Base-by-base conservation (phyloP, 2,888 invertebrate genomes). In the Sussaba pulchella region DNA sequence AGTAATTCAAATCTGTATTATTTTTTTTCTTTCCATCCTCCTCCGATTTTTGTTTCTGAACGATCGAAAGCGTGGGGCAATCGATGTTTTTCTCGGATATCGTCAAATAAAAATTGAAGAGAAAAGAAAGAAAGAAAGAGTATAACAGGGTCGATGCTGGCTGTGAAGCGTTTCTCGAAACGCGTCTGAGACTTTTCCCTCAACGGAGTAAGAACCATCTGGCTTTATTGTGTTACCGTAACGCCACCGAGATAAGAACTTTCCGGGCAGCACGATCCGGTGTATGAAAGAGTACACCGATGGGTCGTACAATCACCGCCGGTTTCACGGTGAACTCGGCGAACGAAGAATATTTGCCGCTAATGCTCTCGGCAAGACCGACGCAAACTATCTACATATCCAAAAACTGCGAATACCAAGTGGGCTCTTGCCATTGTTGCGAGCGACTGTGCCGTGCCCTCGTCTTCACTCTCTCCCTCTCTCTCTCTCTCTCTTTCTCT, bases 191-290 rank as follows among this genome's bases (percentile, higher is more conserved):
- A 69, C 52, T 67, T 45, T 52, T 61, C 12, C 39, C 36, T 47
- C 50, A 43, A 24, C 52, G 43, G 26, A 71, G 61, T 61, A 67
- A 26, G 47, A 52, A 52, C 47, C 67, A 72, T 80, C 80, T 72
- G 76, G 72, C 69, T 72, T 80, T 72, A 76, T 80, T 72, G 61
- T 72, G 39, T 71, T 31, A 75, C 71, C 66, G 71, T 76, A n/a
- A 76, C 63, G 63, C 45, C 17, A 36, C 45, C 4, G 14, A 76
- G 80, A 80, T 76, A 80, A 80, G 76, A 80, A 80, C 72, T 80
- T 80, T 50, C 59, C 59, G 43, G 64, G 36, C 54, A 14, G n/a
- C n/a, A n/a, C 67, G 41, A 43, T 67, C 54, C 47, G 63, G 31
- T 43, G 69, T 81, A 69, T 63, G 63, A 67, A 81, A 81, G 69